Conservation (phyloP, 2,797 vertebrate species). For the Loriculus beryllinus region DNA sequence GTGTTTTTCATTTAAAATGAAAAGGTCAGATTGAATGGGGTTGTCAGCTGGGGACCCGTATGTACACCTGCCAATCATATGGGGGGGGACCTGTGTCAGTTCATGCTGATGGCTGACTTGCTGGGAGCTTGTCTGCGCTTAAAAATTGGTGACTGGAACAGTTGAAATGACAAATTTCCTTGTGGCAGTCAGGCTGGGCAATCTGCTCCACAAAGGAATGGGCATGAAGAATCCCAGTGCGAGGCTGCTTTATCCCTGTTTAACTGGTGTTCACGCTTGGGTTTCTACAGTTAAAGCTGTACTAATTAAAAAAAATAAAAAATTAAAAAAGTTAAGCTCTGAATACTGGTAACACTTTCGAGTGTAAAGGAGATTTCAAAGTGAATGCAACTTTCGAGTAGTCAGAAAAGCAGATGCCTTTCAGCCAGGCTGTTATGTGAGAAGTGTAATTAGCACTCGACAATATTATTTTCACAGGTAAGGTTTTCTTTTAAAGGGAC, state of each 20-base stretch:
- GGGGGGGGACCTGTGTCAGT: background rate
- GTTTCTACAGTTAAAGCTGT: background rate
- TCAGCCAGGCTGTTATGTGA: background rate
- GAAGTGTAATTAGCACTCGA: background rate
- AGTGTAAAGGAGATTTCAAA: background rate
- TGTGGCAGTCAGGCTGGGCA: background rate
- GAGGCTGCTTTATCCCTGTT: background rate
- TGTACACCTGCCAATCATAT: background rate
- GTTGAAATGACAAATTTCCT: background rate
- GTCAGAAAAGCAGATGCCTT: background rate
- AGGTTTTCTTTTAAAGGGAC: background rate
- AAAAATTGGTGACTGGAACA: conserved; percentile 11
- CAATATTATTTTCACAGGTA: background rate
- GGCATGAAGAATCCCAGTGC: background rate
- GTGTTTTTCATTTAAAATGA: conserved; percentile 47
- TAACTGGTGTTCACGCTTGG: background rate
- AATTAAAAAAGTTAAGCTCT: background rate
- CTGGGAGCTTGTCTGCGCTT: conserved; percentile 14
- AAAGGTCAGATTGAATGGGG: conserved; percentile 52
- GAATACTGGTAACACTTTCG: background rate
- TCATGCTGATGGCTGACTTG: background rate
- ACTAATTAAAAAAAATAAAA: background rate
- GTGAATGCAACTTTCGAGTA: background rate
- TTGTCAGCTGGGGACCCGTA: conserved; percentile 3
- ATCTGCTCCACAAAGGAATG: background rate